Evolutionary conservation across 2,113 vertebrate species (phyloP).

Genomic region (Hyperopisus bebe): DNA sequence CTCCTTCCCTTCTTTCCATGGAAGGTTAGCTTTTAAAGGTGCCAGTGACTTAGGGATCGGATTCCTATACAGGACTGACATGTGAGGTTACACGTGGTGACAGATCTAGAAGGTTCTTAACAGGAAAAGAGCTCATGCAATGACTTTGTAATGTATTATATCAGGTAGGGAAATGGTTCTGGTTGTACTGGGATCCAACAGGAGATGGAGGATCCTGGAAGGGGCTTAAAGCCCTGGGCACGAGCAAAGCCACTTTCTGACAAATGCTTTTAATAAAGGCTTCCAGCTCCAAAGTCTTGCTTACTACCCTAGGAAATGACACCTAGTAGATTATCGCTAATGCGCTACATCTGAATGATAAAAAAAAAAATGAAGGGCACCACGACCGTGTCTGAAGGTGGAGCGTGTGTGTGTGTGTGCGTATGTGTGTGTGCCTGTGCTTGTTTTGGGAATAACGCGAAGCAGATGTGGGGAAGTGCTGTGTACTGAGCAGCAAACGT

Average conservation of each 20-base stretch:
- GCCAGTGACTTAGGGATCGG: neutral
- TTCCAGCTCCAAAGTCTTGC: neutral
- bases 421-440: neutral
- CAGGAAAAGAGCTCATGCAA: neutral
- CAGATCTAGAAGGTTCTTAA: neutral
- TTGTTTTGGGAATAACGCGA: neutral
- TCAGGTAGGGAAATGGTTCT: neutral
- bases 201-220: neutral
- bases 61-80: constrained; percentile 4
- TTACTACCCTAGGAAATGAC: neutral
- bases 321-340: neutral
- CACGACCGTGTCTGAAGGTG: neutral
- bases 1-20: neutral
- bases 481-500: constrained; percentile 24
- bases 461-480: neutral
- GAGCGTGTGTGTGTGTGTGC: neutral
- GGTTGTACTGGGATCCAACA: neutral
- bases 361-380: neutral
- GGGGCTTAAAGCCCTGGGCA: neutral
- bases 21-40: neutral
- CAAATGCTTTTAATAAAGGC: constrained; percentile 1
- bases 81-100: neutral
- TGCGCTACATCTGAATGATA: neutral
- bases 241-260: neutral
- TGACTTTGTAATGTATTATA: neutral